phyloP scores from a whole-genome alignment of 2,797 vertebrate genomes.

The Aplochiton taeniatus region DNA sequence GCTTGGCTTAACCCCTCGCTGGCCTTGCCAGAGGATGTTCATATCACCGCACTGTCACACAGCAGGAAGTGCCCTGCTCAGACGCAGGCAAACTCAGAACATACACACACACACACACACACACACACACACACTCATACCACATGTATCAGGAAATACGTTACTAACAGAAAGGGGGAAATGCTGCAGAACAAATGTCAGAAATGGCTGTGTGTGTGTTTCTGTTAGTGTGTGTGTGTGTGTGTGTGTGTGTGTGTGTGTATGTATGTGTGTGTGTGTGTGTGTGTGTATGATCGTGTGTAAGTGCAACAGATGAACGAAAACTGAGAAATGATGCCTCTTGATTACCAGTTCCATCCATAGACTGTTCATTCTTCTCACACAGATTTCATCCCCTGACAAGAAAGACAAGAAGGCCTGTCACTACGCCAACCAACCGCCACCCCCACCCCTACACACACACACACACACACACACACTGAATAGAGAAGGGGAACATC shows the following conservation, averaged over 20 bases:
- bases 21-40: conserved; percentile 51
- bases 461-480: conserved; percentile 20
- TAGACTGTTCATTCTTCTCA: neutral
- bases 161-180: conserved; percentile 59
- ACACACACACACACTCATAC: conserved; percentile 8
- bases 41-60: conserved; percentile 53
- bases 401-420: no score
- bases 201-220: neutral
- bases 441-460: conserved; percentile 17
- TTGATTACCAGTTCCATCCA: conserved; percentile 24
- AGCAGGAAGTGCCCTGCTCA: conserved; percentile 60
- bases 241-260: neutral
- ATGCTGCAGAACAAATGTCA: conserved; percentile 13
- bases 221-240: neutral
- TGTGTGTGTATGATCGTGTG: conserved; percentile 20
- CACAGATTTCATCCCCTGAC: no score
- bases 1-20: conserved; percentile 9
- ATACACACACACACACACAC: conserved; percentile 12
- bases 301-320: conserved; percentile 7
- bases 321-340: conserved; percentile 25
- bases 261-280: conserved; percentile 24
- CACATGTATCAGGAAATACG: conserved; percentile 23
- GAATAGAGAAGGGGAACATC: conserved; percentile 22
- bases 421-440: no score
- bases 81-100: conserved; percentile 11